Evolutionary conservation across 2,797 vertebrate genomes (phyloP).

Genomic region (Tragelaphus oryx): DNA sequence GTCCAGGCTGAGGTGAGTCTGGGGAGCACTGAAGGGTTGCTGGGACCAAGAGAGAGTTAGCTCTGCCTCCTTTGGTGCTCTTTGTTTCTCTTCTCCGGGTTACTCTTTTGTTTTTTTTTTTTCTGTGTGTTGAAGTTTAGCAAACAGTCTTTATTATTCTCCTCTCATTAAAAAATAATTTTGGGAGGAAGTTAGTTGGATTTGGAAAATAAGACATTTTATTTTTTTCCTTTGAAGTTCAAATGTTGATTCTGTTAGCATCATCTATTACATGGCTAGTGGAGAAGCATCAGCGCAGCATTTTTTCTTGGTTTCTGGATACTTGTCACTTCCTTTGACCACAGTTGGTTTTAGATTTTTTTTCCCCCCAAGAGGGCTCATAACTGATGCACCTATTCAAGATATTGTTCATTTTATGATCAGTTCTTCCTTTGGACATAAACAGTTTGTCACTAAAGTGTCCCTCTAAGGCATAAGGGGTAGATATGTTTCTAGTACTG

Average conservation of each 20-base stretch:
- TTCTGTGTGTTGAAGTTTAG: background rate
- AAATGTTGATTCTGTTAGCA: background rate
- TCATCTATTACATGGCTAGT: background rate
- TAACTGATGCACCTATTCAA: background rate
- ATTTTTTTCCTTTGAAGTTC: constrained; percentile 9
- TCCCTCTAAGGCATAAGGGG: background rate
- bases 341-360: background rate
- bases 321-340: background rate
- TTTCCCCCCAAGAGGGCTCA: background rate
- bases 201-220: background rate
- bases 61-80: background rate
- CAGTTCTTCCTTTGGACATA: background rate
- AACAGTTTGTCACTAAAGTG: background rate
- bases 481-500: background rate
- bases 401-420: background rate
- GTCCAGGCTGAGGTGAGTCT: constrained; percentile 44
- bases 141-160: constrained; percentile 16
- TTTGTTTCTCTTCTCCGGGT: constrained; percentile 14
- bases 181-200: background rate
- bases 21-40: background rate
- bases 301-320: background rate
- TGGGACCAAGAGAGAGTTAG: background rate
- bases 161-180: background rate
- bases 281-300: background rate
- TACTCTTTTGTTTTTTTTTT: constrained; percentile 22